Percentiles rank a stretch among this genome's conserved stretches.
Evolutionary conservation across 2,113 vertebrate genomes (phyloP).

Genomic region (Catharus bicknelli): DNA sequence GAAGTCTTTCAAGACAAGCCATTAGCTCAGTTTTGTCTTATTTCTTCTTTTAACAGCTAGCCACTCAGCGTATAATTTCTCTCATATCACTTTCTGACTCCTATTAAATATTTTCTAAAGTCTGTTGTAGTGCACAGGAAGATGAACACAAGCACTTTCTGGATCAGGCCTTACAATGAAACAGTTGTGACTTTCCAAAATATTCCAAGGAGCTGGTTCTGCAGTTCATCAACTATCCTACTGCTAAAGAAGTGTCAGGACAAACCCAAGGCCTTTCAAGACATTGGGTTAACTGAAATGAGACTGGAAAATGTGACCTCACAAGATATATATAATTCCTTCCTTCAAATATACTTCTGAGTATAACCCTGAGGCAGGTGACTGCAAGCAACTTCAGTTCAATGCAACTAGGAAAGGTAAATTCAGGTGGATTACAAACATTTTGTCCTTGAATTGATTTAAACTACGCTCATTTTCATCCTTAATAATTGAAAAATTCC

Average conservation of each 20-base stretch:
- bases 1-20: neutral
- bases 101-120: neutral
- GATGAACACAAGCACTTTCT: neutral
- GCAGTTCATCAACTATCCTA: neutral
- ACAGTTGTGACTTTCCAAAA: neutral
- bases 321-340: neutral
- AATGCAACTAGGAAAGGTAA: neutral
- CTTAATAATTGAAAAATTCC: neutral
- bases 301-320: neutral
- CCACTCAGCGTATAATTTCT: neutral
- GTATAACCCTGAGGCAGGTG: neutral
- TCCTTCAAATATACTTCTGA: neutral
- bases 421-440: neutral
- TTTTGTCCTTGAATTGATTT: neutral
- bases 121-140: neutral
- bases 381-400: neutral
- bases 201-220: neutral
- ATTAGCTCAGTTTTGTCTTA: neutral
- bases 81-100: neutral
- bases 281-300: neutral
- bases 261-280: neutral
- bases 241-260: neutral
- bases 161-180: neutral
- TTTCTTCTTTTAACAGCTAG: neutral
- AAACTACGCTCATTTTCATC: neutral